Base-by-base conservation (phyloP, 2,888 invertebrate species). In the Acholoe squamosa region DNA sequence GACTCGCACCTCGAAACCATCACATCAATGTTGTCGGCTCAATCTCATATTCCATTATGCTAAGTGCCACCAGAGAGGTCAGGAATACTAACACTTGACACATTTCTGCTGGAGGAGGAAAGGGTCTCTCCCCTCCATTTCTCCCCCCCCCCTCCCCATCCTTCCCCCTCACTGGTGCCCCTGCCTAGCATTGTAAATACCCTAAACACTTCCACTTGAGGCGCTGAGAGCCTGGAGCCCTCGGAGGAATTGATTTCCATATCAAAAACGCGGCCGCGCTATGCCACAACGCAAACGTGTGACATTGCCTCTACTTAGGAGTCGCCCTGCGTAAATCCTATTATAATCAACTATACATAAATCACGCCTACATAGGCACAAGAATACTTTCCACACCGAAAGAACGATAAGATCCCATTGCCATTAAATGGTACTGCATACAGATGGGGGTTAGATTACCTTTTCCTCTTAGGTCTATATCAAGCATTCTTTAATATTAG, bases 51-150 rank as follows among this genome's bases (percentile, higher is more conserved):
- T 86, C 86, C 86, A 86, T 86, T 86, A 86, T 86, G 86, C 86
- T 86, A 86, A 86, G 52, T 52, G 86, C 54, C 22, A 28, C 10
- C 52, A 16, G 54, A 54, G 86, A 54, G 54, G 56, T 56, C 54
- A 86, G 86, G 86, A 86, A 52, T 86, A 86, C 86, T 86, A 86
- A 86, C 86, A 86, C 86, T 86, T 86, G 86, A 86, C 86, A 86
- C 86, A 86, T 25, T 86, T 86, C 54, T 19, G 28, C 16, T 56
- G 86, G 80, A 80, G 80, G 34, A 43, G 54, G 54, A 52, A 43
- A 43, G 43, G 22, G 54, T 1, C 54, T 19, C 28, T 14, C 19
- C 28, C n/a, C 52, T 80, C 34, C 19, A 80, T 43, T 22, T 43
- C 80, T 80, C 43, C 22, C 80, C 80, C 22, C 0, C 80, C 76